Base-by-base conservation (phyloP, 2,113 vertebrate genomes). In the Engraulis encrasicolus region DNA sequence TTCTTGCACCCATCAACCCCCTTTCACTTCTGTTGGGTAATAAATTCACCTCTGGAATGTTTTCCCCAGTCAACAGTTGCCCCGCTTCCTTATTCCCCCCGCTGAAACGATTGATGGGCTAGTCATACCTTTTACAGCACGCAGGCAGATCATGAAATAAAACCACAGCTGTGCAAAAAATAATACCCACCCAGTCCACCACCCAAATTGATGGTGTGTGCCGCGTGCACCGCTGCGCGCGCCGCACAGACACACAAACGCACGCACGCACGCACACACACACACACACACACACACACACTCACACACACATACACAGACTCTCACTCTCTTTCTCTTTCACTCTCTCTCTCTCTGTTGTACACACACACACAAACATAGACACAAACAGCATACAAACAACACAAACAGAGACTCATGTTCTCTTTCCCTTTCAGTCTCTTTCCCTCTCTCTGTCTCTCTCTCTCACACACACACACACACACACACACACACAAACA, bases 31-130 rank as follows among this genome's bases (percentile, higher is more conserved):
- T 66, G 12, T n/a, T 66, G 58, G n/a, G 23, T 23, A 74, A 34
- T 74, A 34, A 74, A 74, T 12, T 74, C 14, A 74, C 66, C n/a
- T 74, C 27, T 34, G 27, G 66, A 74, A 74, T 74, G 66, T 74
- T 74, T 34, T 74, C 66, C 31, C n/a, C 11, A 34, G 66, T 74
- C 27, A 27, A 14, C 66, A 34, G 66, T 12, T 74, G 66, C 66
- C n/a, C 27, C 34, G 12, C 31, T 74, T 36, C 66, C 66, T 74
- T 31, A 74, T 74, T 74, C 66, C 4, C 66, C 34, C 14, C 12
- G n/a, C n/a, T n/a, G n/a, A n/a, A 12, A 27, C 31, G 66, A 74
- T 34, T 34, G 66, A 74, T 74, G 66, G 14, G 66, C 5, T 27
- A 34, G 66, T 74, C 66, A 74, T 74, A 74, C 27, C 66, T 74